Evolutionary conservation across 2,797 vertebrate genomes (phyloP).

Genomic region (Tinamus major): DNA sequence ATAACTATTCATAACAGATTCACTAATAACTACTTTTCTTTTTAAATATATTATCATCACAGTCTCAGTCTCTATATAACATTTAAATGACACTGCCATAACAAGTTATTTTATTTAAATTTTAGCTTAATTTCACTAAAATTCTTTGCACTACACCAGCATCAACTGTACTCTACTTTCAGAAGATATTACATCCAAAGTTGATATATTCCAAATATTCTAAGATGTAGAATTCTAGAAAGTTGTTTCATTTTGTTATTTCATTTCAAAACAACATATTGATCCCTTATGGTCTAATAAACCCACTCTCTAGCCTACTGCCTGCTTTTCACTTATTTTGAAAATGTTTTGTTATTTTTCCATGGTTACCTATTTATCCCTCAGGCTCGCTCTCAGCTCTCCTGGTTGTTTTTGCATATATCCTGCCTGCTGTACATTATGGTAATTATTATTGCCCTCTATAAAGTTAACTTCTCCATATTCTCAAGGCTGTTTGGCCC

Average conservation of each 20-base stretch:
- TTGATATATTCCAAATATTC: not conserved
- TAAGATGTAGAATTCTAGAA: not conserved
- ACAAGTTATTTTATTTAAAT: not conserved
- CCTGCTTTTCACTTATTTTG: not conserved
- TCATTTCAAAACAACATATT: not conserved
- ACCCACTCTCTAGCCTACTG: not conserved
- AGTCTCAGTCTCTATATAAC: not conserved
- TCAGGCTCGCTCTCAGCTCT: not conserved
- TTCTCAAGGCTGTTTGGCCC: constrained; percentile 3
- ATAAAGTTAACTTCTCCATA: not conserved
- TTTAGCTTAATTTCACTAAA: not conserved
- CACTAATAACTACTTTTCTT: not conserved
- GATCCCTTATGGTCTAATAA: not conserved
- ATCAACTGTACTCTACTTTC: not conserved
- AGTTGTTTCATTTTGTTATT: not conserved
- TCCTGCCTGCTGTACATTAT: not conserved
- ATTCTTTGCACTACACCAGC: not conserved
- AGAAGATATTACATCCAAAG: not conserved
- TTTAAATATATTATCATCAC: not conserved
- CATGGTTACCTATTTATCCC: not conserved
- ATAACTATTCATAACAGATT: not conserved
- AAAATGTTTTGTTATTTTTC: not conserved
- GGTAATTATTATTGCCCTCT: not conserved
- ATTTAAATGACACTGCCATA: not conserved
- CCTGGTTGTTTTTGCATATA: not conserved